A percentile compares a stretch with the other conserved stretches of the same genome.
phyloP scores from a whole-genome alignment of 2,797 vertebrate species.

The Graptemys geographica region DNA sequence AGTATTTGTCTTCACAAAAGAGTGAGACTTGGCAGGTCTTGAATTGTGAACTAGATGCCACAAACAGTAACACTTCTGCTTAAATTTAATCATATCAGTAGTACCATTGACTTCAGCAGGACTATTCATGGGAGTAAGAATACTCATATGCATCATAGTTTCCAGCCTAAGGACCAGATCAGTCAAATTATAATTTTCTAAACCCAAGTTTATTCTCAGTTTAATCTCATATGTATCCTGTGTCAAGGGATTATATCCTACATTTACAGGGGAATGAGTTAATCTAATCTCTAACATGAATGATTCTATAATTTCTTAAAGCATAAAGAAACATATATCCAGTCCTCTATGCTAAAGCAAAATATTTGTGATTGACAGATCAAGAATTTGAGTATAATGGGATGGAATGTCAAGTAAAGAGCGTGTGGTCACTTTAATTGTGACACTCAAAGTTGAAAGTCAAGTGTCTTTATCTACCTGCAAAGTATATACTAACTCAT shows the following conservation, averaged over 20 bases:
- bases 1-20: not conserved
- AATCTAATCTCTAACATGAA: not conserved
- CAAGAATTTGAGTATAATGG: not conserved
- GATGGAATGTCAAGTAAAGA: not conserved
- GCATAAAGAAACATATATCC: not conserved
- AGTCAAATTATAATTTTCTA: not conserved
- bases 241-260: not conserved
- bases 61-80: not conserved
- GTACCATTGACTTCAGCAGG: not conserved
- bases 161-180: not conserved
- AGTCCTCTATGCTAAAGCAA: not conserved
- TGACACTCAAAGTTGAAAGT: not conserved
- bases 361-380: not conserved
- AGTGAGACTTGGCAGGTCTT: not conserved
- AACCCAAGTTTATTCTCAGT: not conserved
- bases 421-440: not conserved
- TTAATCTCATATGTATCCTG: not conserved
- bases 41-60: not conserved
- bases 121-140: not conserved
- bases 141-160: not conserved
- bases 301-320: not conserved
- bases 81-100: not conserved
- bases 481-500: not conserved
- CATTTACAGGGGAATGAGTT: not conserved
- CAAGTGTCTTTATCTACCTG: accelerated